Conservation (phyloP, 2,888 invertebrate genomes). For the Mamestra brassicae region DNA sequence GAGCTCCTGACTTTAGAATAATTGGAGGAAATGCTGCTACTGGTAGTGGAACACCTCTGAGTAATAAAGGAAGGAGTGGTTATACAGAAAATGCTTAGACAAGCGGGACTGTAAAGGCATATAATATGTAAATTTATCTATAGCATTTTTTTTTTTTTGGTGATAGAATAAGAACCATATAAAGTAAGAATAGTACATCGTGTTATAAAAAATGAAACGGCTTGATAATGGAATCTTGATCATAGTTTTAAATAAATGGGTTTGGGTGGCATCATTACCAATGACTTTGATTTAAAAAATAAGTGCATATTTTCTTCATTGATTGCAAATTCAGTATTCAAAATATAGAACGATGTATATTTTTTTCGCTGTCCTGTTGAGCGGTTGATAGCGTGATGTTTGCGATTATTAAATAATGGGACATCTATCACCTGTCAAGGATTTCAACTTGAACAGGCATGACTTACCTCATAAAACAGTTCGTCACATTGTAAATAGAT, state of each 20-base stretch:
- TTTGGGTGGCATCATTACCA: slow-evolving; percentile 59
- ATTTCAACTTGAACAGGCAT: neutral
- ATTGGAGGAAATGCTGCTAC: slow-evolving; percentile 83
- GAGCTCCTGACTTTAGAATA: slow-evolving; percentile 75
- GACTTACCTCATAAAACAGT: neutral
- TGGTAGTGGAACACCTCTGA: slow-evolving; percentile 81
- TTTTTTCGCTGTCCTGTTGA: too few species aligned
- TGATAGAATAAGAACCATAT: neutral
- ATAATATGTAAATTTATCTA: neutral
- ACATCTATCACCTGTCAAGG: slow-evolving; percentile 37
- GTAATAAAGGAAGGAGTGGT: slow-evolving; percentile 78
- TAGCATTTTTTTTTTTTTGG: neutral
- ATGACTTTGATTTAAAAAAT: slow-evolving; percentile 37
- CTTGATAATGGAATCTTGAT: slow-evolving; percentile 53
- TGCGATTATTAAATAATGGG: neutral
- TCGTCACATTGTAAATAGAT: slow-evolving; percentile 25
- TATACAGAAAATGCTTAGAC: slow-evolving; percentile 17
- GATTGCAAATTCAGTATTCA: too few species aligned
- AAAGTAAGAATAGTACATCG: neutral
- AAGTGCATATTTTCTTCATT: neutral
- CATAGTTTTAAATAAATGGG: slow-evolving; percentile 56
- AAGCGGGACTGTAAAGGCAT: neutral
- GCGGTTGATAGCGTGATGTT: neutral
- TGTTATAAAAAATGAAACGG: slow-evolving; percentile 54
- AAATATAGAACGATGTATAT: too few species aligned